Evolutionary conservation across 2,797 vertebrate genomes (phyloP), one percentile per base, ranked within the genome.

Genomic region (Babyrousa celebensis): DNA sequence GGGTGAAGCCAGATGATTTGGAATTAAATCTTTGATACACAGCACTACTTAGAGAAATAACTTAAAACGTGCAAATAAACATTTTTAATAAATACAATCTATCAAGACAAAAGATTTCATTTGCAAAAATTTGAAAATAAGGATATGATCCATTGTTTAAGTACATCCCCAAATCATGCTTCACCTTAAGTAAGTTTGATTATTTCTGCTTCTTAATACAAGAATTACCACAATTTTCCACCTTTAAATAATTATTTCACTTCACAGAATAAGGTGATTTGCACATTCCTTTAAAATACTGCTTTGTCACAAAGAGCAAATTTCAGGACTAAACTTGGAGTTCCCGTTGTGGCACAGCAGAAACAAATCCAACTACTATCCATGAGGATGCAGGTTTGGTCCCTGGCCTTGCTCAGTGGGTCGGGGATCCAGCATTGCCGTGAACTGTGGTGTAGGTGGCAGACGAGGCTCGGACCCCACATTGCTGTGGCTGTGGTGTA

Each of bases 121-220:
- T 20, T 89, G 74, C 68, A 85, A 89, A 75, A 72, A 17, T 85
- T 3, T 85, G 32, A 62, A 62, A 79, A 87, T 36, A 78, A 87
- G 48, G 23, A 67, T 85, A 84, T 40, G 2, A 78, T 40, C 36
- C 27, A 71, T 11, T 54, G 48, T 29, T 10, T 14, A 74, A 80
- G 20, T 77, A 85, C 27, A 95, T 67, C 10, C 68, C 15, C 62
- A 92, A 85, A 95, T 29, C 88, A 78, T 7, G n/a, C 1, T 25
- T 68, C 65, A 86, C 70, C 9, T 79, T 91, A 67, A 91, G 3
- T 86, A 95, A 95, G 80, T 27, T 43, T 72, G 18, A 15, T 68
- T 68, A 72, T 62, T 63, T 91, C 62, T 91, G 32, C 74, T 83
- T n/a, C 89, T 63, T 93, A 95, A 79, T 62, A 74, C 20, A 86